A percentile compares a stretch with the other conserved stretches of the same genome.
These are phyloP conservation scores for Ylistrum balloti DNA, from an alignment of 1,140 invertebrate species.

Conservation along the genomic window DNA sequence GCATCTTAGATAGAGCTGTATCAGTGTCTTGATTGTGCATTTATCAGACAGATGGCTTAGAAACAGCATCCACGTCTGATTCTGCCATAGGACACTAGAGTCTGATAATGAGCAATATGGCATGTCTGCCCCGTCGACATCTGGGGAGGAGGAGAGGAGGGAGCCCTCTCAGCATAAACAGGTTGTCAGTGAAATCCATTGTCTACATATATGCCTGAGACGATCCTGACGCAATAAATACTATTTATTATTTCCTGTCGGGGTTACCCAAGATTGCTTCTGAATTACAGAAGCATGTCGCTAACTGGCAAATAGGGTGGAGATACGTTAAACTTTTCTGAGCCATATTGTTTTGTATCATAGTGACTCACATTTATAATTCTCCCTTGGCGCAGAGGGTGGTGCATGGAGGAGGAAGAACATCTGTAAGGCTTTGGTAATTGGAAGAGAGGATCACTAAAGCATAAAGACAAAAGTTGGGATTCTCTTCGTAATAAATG, in stretches of 20 bases:
- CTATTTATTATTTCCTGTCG: background rate
- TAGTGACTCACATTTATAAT: background rate
- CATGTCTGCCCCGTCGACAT: background rate
- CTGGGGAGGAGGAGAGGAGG: background rate
- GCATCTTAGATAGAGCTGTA: background rate
- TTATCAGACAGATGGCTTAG: background rate
- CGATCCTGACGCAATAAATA: background rate
- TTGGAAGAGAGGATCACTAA: background rate
- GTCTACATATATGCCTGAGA: background rate
- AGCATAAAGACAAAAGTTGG: background rate
- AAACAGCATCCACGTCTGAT: background rate
- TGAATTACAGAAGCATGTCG: background rate
- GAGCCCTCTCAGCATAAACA: background rate
- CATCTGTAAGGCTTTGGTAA: background rate
- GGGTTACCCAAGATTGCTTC: background rate
- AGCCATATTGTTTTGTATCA: background rate
- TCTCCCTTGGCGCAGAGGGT: background rate
- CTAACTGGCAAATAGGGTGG: background rate
- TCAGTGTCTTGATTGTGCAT: background rate
- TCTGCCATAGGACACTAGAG: background rate
- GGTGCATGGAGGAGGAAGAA: background rate
- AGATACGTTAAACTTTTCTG: background rate
- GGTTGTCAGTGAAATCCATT: background rate
- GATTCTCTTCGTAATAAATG: background rate
- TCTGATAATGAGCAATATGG: slow-evolving; percentile 17